These are phyloP conservation scores for Sminthopsis crassicaudata DNA, from an alignment of 2,113 vertebrate genomes.

Conservation along the genomic window DNA sequence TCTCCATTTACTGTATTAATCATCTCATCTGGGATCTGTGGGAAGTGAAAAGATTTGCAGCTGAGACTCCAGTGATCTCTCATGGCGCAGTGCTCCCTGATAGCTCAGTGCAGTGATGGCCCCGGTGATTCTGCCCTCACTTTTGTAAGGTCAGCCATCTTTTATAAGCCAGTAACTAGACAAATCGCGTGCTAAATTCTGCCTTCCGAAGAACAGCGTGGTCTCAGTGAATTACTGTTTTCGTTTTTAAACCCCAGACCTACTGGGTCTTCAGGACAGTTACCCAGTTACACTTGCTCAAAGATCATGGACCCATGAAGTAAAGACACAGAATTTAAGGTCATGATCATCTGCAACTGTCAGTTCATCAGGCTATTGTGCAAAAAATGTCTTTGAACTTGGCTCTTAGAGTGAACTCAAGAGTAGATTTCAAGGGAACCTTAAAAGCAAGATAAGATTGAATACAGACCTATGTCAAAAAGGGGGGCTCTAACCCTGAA, in stretches of 20 bases:
- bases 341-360: neutral
- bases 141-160: neutral
- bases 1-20: neutral
- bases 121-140: neutral
- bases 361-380: neutral
- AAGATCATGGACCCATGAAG: neutral
- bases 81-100: neutral
- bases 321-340: neutral
- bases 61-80: neutral
- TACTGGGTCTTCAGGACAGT: neutral
- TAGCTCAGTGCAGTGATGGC: neutral
- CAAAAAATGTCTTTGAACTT: neutral
- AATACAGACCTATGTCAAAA: neutral
- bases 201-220: neutral
- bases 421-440: slow-evolving; percentile 3
- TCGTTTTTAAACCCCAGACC: neutral
- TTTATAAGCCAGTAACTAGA: neutral
- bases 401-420: neutral
- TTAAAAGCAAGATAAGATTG: slow-evolving; percentile 37
- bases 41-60: neutral
- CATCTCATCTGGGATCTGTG: neutral
- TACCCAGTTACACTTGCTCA: slow-evolving; percentile 8
- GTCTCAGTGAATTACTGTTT: neutral
- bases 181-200: neutral
- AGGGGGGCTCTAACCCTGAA: slow-evolving; percentile 21